These are phyloP conservation scores for Archegozetes longisetosus DNA, from an alignment of 1,140 invertebrate genomes.

Conservation along the genomic window DNA sequence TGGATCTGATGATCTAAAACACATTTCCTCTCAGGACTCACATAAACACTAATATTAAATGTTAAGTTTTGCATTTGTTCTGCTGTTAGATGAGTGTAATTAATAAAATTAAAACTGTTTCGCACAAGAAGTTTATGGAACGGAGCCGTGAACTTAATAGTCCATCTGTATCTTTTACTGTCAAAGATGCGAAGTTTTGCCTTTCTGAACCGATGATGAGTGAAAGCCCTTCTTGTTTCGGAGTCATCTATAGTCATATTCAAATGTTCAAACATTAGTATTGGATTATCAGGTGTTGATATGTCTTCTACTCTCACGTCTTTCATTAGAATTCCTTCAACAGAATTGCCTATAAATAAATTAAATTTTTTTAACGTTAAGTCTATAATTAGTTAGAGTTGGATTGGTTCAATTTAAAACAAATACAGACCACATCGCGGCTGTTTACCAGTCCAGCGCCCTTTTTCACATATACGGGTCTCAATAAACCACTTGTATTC, in stretches of 20 bases:
- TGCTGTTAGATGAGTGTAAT: not conserved
- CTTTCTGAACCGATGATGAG: not conserved
- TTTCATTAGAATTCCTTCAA: constrained; percentile 1
- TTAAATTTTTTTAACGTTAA: too few species aligned
- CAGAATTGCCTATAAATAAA: constrained; percentile 3
- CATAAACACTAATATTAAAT: not conserved
- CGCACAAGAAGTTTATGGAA: constrained; percentile 1
- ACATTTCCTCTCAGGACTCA: constrained; percentile 3
- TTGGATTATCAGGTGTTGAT: not conserved
- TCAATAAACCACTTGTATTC: not conserved
- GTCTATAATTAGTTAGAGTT: too few species aligned
- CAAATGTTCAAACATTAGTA: not conserved
- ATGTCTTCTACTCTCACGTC: constrained; percentile 3
- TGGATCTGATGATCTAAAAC: not conserved
- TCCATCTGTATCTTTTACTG: constrained; percentile 4
- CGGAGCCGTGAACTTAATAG: constrained; percentile 5
- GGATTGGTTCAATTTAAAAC: too few species aligned
- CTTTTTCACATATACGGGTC: constrained; percentile 6
- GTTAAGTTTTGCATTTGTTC: not conserved
- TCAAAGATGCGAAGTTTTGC: not conserved
- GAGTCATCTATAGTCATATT: not conserved
- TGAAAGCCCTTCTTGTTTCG: constrained; percentile 1
- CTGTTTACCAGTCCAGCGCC: not conserved
- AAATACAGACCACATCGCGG: constrained; percentile 6
- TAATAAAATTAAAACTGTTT: constrained; percentile 10